Conservation (phyloP, 2,888 invertebrate species). For the Meta bourneti region DNA sequence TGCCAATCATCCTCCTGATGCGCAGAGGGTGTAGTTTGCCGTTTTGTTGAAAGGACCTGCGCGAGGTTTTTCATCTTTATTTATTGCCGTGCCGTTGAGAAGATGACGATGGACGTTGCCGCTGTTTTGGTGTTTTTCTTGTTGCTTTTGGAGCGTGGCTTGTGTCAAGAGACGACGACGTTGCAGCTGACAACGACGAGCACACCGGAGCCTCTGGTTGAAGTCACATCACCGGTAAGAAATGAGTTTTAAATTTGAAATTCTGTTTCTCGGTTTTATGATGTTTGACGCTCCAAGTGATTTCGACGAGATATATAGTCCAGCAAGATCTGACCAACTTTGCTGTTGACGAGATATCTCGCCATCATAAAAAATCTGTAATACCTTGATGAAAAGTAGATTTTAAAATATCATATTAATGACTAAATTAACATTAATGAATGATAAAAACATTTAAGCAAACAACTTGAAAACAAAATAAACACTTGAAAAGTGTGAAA, state of each 20-base stretch:
- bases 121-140: neutral
- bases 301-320: too few species aligned
- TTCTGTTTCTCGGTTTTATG: too few species aligned
- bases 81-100: neutral
- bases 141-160: neutral
- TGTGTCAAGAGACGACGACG: slow-evolving; percentile 67
- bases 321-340: too few species aligned
- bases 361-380: too few species aligned
- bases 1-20: slow-evolving; percentile 14
- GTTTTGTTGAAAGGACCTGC: neutral
- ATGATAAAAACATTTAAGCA: too few species aligned
- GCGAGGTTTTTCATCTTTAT: slow-evolving; percentile 7
- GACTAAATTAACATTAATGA: too few species aligned
- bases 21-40: neutral
- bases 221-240: slow-evolving; percentile 53
- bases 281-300: too few species aligned
- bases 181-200: neutral
- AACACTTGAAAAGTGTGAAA: too few species aligned
- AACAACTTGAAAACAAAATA: too few species aligned
- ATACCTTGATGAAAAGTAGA: too few species aligned
- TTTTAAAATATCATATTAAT: too few species aligned
- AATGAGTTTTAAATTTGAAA: neutral
- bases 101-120: slow-evolving; percentile 14
- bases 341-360: too few species aligned
- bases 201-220: neutral